Evolutionary conservation across 2,797 vertebrate genomes (phyloP).

Genomic region (Trematomus bernacchii): DNA sequence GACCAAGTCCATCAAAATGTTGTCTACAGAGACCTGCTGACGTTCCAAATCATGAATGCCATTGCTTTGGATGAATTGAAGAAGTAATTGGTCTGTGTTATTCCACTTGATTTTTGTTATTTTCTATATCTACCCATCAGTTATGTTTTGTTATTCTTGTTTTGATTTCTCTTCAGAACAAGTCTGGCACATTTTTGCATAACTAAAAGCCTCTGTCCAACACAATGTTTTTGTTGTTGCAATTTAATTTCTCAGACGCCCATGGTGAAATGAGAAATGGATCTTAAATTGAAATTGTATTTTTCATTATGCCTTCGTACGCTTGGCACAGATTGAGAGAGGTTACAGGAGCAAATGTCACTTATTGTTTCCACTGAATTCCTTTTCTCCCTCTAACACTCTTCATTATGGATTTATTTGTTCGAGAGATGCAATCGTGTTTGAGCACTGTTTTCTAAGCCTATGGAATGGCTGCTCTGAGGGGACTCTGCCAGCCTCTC

Average conservation of each 20-base stretch:
- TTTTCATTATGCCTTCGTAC: conserved; percentile 66
- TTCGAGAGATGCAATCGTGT: conserved; percentile 61
- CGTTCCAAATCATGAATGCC: conserved; percentile 21
- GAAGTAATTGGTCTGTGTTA: not conserved
- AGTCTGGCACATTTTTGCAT: conserved; percentile 25
- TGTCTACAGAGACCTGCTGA: conserved; percentile 13
- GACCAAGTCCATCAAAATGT: not conserved
- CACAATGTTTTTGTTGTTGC: conserved; percentile 20
- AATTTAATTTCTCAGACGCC: conserved; percentile 50
- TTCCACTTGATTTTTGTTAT: not conserved
- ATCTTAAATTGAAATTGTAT: conserved; percentile 76
- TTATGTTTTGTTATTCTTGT: conserved; percentile 1
- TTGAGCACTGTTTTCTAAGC: conserved; percentile 42
- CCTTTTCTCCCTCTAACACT: conserved; percentile 44
- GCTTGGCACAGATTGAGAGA: conserved; percentile 43
- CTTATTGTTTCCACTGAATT: conserved; percentile 68
- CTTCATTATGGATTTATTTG: conserved; percentile 73
- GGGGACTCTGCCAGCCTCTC: conserved; percentile 57
- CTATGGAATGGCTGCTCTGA: conserved; percentile 40
- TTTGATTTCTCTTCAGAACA: not conserved
- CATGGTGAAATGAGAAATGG: conserved; percentile 61
- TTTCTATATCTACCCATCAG: not conserved
- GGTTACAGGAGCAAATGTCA: conserved; percentile 71
- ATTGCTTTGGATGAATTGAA: not conserved
- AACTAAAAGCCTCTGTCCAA: conserved; percentile 43